These are phyloP conservation scores for Drosophila insularis DNA, from an alignment of 1,140 invertebrate genomes.

Conservation along the genomic window DNA sequence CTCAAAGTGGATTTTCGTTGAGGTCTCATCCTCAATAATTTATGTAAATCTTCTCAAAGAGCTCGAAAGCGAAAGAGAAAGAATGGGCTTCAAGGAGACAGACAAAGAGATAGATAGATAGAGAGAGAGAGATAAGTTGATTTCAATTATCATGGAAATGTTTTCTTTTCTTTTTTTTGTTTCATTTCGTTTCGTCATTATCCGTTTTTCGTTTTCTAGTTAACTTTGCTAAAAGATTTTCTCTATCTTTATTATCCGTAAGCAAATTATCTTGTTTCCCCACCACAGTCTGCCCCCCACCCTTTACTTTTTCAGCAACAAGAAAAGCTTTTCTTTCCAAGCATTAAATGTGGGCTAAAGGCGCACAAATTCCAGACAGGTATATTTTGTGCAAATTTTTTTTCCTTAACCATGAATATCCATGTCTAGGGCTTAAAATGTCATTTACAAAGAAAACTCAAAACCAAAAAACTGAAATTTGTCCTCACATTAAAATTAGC, in stretches of 20 bases:
- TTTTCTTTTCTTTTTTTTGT: slow-evolving; percentile 1
- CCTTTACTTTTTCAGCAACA: not conserved
- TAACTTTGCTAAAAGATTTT: slow-evolving; percentile 4
- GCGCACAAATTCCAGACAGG: slow-evolving; percentile 52
- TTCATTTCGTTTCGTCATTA: slow-evolving; percentile 6
- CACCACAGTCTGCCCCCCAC: not conserved
- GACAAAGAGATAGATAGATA: not conserved
- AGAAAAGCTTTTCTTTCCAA: not conserved
- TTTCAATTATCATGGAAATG: slow-evolving; percentile 62
- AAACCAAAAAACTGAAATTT: slow-evolving; percentile 36
- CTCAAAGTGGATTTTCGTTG: slow-evolving; percentile 30
- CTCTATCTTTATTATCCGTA: slow-evolving; percentile 11
- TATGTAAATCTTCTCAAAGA: slow-evolving; percentile 62
- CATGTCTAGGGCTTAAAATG: slow-evolving; percentile 46
- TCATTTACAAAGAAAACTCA: slow-evolving; percentile 15
- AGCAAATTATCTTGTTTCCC: slow-evolving; percentile 1
- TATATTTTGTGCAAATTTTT: slow-evolving; percentile 26
- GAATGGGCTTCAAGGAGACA: not conserved
- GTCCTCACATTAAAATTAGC: not conserved
- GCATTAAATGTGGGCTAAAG: not conserved
- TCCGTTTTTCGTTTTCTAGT: slow-evolving; percentile 5
- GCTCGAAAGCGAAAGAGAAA: not conserved
- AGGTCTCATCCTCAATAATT: slow-evolving; percentile 60
- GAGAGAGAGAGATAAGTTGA: slow-evolving; percentile 16
- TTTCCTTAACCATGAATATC: slow-evolving; percentile 38